phyloP scores from a whole-genome alignment of 2,797 vertebrate genomes.

The Squalus acanthias region DNA sequence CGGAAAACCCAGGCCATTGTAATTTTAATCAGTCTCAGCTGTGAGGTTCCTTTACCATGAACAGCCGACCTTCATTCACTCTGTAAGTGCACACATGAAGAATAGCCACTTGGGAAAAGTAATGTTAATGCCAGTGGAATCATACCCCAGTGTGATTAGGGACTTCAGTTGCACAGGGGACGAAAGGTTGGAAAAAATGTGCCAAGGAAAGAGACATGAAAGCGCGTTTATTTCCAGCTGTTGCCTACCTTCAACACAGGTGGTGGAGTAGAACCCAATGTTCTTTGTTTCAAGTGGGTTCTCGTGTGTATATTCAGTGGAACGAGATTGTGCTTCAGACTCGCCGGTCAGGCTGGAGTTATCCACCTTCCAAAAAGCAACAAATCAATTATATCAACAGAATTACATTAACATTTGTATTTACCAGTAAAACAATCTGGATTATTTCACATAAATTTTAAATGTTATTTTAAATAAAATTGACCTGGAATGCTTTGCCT shows the following conservation, averaged over 20 bases:
- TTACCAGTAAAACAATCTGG: not conserved
- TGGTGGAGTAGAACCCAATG: conserved; percentile 68
- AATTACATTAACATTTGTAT: not conserved
- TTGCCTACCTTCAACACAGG: conserved; percentile 64
- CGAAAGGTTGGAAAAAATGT: not conserved
- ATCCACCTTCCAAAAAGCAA: conserved; percentile 57
- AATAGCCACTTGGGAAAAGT: not conserved
- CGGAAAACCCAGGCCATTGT: not conserved
- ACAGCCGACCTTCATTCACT: too few relatives aligned
- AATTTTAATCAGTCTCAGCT: not conserved
- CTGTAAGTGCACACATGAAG: too few relatives aligned
- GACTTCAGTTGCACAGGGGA: not conserved
- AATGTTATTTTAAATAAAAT: not conserved
- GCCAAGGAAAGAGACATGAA: too few relatives aligned
- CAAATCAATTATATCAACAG: conserved; percentile 10
- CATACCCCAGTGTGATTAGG: not conserved
- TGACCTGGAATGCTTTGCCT: not conserved
- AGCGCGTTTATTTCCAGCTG: not conserved
- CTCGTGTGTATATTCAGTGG: conserved; percentile 60
- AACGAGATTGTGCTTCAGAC: conserved; percentile 66
- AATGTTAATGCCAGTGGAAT: not conserved
- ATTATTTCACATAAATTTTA: not conserved
- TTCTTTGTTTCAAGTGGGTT: conserved; percentile 68
- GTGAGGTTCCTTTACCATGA: not conserved
- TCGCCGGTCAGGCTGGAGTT: conserved; percentile 70